Percentiles rank a stretch among this genome's conserved stretches.
Conservation (phyloP, 2,888 invertebrate species). For the Didymodactylos carnosus region DNA sequence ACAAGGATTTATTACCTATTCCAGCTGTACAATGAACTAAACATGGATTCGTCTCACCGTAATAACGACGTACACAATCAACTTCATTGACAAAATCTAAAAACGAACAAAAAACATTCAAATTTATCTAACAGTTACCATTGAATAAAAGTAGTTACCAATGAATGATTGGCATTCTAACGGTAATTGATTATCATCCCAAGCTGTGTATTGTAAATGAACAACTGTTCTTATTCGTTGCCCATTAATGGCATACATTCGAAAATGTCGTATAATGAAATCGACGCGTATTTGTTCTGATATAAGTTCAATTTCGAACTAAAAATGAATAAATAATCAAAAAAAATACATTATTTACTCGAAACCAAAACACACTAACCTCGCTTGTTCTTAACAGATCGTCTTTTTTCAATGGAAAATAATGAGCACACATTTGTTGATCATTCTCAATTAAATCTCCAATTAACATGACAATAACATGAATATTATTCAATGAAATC, state of each 20-base stretch:
- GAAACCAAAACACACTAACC: too few species aligned
- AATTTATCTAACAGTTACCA: too few species aligned
- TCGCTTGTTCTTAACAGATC: too few species aligned
- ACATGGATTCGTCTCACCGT: background rate
- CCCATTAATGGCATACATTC: background rate
- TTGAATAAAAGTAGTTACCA: background rate
- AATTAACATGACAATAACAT: background rate
- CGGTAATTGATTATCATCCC: background rate
- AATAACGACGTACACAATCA: background rate
- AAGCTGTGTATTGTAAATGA: background rate
- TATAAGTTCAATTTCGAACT: background rate
- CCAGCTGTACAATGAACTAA: background rate
- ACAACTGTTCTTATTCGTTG: background rate
- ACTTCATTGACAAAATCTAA: background rate
- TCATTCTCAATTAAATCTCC: background rate
- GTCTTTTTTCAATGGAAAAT: too few species aligned
- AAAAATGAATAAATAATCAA: too few species aligned
- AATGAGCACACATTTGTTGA: background rate
- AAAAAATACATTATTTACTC: too few species aligned
- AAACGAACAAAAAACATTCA: too few species aligned
- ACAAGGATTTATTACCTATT: too few species aligned
- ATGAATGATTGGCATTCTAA: background rate
- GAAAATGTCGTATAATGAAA: background rate
- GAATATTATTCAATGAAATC: background rate
- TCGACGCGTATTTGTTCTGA: background rate